These are phyloP conservation scores for Ancistrus triradiatus DNA, from an alignment of 2,113 vertebrate genomes.

Conservation along the genomic window DNA sequence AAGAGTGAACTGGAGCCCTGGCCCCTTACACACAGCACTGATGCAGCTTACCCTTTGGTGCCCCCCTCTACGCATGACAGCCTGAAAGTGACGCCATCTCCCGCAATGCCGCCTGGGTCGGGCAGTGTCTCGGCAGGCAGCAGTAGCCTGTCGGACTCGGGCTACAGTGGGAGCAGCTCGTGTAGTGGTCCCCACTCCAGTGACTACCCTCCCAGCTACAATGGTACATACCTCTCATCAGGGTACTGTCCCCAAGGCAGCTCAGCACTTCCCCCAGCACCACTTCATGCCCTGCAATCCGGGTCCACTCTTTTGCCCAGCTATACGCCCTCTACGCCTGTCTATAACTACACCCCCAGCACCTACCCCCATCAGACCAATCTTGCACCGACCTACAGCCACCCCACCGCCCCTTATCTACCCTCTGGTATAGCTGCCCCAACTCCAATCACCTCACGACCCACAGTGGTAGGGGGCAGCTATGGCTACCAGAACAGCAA, in stretches of 20 bases:
- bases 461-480: slow-evolving; percentile 72
- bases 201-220: slow-evolving; percentile 82
- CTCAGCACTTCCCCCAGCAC: slow-evolving; percentile 73
- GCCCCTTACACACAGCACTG: slow-evolving; percentile 73
- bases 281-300: slow-evolving; percentile 66
- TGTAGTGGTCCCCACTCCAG: slow-evolving; percentile 66
- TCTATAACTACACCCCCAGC: slow-evolving; percentile 82
- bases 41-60: slow-evolving; percentile 74
- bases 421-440: slow-evolving; percentile 79
- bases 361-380: slow-evolving; percentile 67
- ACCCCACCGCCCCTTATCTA: slow-evolving; percentile 78
- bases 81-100: slow-evolving; percentile 71
- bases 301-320: slow-evolving; percentile 75
- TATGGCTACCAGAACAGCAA: slow-evolving; percentile 77
- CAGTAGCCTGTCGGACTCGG: slow-evolving; percentile 80
- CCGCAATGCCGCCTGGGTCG: slow-evolving; percentile 68
- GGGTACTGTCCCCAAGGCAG: slow-evolving; percentile 81
- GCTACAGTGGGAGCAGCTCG: slow-evolving; percentile 75
- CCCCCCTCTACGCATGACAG: slow-evolving; percentile 76
- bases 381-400: slow-evolving; percentile 75
- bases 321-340: slow-evolving; percentile 76
- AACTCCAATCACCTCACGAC: slow-evolving; percentile 75
- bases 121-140: slow-evolving; percentile 71
- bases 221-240: slow-evolving; percentile 83
- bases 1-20: slow-evolving; percentile 88